Evolutionary conservation across 2,113 vertebrate genomes (phyloP).

Genomic region (Phoenicopterus ruber): DNA sequence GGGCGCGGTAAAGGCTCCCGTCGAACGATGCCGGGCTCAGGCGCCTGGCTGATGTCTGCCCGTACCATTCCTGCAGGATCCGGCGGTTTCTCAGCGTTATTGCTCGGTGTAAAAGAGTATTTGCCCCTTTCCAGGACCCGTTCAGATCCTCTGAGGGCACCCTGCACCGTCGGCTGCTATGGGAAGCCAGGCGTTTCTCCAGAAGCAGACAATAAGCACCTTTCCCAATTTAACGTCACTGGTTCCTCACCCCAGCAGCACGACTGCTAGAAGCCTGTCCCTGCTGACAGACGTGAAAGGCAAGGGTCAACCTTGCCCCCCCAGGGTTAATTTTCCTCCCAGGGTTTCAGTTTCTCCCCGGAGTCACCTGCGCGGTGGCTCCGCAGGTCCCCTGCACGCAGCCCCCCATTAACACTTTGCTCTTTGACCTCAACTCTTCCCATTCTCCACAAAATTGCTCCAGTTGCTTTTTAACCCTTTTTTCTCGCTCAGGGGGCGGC

Average conservation of each 20-base stretch:
- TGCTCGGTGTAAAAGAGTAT: neutral
- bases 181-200: neutral
- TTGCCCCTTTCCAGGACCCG: neutral
- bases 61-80: neutral
- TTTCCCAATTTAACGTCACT: neutral
- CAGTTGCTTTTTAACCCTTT: neutral
- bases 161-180: neutral
- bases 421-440: neutral
- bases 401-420: neutral
- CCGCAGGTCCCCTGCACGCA: accelerated
- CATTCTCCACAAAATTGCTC: neutral
- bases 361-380: neutral
- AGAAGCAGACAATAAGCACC: neutral
- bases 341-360: neutral
- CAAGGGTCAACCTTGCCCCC: neutral
- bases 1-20: neutral
- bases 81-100: accelerated
- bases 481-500: accelerated
- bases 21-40: neutral
- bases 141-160: too few relatives aligned
- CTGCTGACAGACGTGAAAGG: neutral
- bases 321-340: neutral
- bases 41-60: neutral
- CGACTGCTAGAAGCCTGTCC: accelerated
- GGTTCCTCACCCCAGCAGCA: neutral